Evolutionary conservation across 2,113 vertebrate genomes (phyloP).

Genomic region (Catagonus wagneri): DNA sequence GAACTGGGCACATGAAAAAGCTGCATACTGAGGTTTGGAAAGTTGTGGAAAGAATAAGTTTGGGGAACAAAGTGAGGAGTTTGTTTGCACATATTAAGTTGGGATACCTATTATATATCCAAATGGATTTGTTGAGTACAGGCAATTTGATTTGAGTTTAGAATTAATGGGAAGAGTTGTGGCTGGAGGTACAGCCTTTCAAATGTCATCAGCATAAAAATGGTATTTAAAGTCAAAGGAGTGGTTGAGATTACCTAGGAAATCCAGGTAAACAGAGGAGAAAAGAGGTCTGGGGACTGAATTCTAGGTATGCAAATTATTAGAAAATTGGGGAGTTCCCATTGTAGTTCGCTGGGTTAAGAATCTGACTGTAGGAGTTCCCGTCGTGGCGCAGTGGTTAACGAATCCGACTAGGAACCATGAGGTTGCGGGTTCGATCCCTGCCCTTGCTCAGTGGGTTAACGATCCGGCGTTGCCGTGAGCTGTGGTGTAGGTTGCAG

Average conservation of each 20-base stretch:
- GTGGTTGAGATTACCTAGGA: not conserved
- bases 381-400: too few relatives aligned
- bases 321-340: not conserved
- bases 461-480: too few relatives aligned
- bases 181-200: not conserved
- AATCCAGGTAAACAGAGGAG: not conserved
- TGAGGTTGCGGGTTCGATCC: too few relatives aligned
- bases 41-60: not conserved
- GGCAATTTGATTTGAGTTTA: not conserved
- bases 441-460: too few relatives aligned
- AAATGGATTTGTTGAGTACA: not conserved
- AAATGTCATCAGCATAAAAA: not conserved
- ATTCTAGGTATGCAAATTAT: not conserved
- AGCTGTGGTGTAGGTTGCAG: too few relatives aligned
- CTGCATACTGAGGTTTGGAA: not conserved
- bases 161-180: not conserved
- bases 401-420: too few relatives aligned
- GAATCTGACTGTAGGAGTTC: too few relatives aligned
- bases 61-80: not conserved
- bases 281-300: not conserved
- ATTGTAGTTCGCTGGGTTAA: too few relatives aligned
- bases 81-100: not conserved
- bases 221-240: not conserved
- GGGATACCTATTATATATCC: not conserved
- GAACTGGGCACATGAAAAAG: not conserved